Percentiles rank a stretch among this genome's conserved stretches.
phyloP scores from a whole-genome alignment of 2,888 invertebrate species.

The Allygus modestus region DNA sequence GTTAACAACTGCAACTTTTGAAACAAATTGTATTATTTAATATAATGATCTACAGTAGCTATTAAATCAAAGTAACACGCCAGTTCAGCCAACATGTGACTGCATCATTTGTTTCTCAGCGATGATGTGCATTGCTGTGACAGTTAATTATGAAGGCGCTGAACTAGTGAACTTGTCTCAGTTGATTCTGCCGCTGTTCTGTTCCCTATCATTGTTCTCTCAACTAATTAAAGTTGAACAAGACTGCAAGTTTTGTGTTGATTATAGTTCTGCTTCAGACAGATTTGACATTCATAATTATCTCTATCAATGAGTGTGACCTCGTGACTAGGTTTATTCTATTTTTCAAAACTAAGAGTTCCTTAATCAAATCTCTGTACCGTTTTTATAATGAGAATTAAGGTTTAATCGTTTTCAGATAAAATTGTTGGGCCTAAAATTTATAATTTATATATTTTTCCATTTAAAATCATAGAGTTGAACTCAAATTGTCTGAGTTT shows the following conservation, averaged over 20 bases:
- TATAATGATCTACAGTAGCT: no score
- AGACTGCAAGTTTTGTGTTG: slow-evolving; percentile 44
- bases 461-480: no score
- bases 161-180: slow-evolving; percentile 43
- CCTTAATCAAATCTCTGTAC: no score
- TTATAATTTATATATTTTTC: no score
- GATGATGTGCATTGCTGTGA: slow-evolving; percentile 33
- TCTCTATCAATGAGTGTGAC: background rate
- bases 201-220: slow-evolving; percentile 19
- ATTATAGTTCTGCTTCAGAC: slow-evolving; percentile 26
- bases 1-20: no score
- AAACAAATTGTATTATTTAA: no score
- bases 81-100: background rate
- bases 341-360: no score
- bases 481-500: no score
- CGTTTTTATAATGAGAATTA: no score
- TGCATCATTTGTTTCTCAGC: slow-evolving; percentile 17
- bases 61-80: background rate
- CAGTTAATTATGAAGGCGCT: slow-evolving; percentile 41
- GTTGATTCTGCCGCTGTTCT: slow-evolving; percentile 1
- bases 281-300: slow-evolving; percentile 33
- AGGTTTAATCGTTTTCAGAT: no score
- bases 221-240: slow-evolving; percentile 53
- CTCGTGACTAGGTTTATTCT: background rate
- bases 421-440: no score